Evolutionary conservation across 2,888 invertebrate species (phyloP).

Genomic region (Ephialtes manifestator): DNA sequence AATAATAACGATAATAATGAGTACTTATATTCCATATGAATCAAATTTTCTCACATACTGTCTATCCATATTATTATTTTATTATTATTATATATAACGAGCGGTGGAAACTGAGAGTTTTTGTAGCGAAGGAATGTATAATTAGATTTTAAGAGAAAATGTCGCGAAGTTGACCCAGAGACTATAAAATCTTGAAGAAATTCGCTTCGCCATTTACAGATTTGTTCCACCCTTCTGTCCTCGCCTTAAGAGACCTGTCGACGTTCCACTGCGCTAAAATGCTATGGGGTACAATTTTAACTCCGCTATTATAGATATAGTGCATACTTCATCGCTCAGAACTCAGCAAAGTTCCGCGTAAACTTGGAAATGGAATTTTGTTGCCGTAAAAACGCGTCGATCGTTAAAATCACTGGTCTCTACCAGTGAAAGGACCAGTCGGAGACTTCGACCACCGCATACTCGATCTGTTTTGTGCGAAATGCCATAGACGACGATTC

Average conservation of each 20-base stretch:
- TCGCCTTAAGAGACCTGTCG: not conserved
- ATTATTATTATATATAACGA: slow-evolving; percentile 11
- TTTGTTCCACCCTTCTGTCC: slow-evolving; percentile 9
- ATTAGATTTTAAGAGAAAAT: slow-evolving; percentile 1
- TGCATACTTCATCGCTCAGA: not conserved
- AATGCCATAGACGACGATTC: slow-evolving; percentile 28
- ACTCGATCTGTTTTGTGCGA: not conserved
- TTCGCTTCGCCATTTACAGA: slow-evolving; percentile 17
- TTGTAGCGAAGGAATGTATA: not conserved
- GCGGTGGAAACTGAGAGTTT: slow-evolving; percentile 8
- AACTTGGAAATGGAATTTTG: slow-evolving; percentile 62
- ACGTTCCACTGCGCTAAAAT: not conserved
- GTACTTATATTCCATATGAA: slow-evolving; percentile 25
- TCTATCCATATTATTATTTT: not conserved
- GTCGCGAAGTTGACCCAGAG: slow-evolving; percentile 29
- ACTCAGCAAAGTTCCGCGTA: slow-evolving; percentile 59
- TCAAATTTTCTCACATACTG: slow-evolving; percentile 34
- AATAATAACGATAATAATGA: slow-evolving; percentile 12
- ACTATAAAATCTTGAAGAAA: slow-evolving; percentile 23
- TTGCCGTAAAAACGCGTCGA: slow-evolving; percentile 65
- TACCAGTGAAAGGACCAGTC: slow-evolving; percentile 54
- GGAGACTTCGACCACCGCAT: not conserved
- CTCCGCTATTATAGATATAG: slow-evolving; percentile 1
- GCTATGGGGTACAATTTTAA: not conserved
- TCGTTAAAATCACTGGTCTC: slow-evolving; percentile 68